These are phyloP conservation scores for Nothobranchius kuhntae DNA, from an alignment of 2,113 vertebrate genomes.

Conservation along the genomic window DNA sequence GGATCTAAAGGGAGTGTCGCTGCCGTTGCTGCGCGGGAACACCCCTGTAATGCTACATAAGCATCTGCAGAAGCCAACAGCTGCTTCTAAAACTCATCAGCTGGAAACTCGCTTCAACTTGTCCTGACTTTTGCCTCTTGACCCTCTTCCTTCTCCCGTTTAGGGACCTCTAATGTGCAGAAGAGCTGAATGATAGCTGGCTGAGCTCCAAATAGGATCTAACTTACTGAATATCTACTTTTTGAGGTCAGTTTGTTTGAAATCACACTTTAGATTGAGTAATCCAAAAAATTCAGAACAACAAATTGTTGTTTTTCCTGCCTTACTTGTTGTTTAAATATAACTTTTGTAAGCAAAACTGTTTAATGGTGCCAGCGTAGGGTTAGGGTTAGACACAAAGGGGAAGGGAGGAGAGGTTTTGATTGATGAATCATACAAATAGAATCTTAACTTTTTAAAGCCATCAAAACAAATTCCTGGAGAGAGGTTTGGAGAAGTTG, in stretches of 20 bases:
- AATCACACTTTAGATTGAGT: background rate
- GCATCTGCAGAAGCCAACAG: conserved; percentile 40
- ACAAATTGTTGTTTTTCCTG: background rate
- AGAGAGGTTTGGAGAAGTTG: background rate
- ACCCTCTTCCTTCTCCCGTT: background rate
- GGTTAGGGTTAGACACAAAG: background rate
- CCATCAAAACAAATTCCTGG: background rate
- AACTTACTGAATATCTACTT: background rate
- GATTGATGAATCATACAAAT: background rate
- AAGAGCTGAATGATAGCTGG: too few species aligned
- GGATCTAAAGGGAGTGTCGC: conserved; percentile 6
- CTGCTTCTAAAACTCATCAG: conserved; percentile 43
- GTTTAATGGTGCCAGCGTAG: background rate
- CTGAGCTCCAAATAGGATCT: too few species aligned
- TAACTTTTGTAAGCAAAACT: background rate
- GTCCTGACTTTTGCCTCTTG: background rate
- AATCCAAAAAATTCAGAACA: background rate
- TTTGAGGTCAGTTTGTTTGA: too few species aligned
- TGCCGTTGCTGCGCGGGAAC: conserved; percentile 2
- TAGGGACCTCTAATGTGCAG: background rate
- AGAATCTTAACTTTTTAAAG: background rate
- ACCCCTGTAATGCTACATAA: conserved; percentile 39
- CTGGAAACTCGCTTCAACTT: conserved; percentile 26
- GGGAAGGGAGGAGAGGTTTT: background rate
- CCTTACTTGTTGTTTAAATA: background rate